Evolutionary conservation across 2,113 vertebrate genomes (phyloP).

Genomic region (Brachyhypopomus gauderio): DNA sequence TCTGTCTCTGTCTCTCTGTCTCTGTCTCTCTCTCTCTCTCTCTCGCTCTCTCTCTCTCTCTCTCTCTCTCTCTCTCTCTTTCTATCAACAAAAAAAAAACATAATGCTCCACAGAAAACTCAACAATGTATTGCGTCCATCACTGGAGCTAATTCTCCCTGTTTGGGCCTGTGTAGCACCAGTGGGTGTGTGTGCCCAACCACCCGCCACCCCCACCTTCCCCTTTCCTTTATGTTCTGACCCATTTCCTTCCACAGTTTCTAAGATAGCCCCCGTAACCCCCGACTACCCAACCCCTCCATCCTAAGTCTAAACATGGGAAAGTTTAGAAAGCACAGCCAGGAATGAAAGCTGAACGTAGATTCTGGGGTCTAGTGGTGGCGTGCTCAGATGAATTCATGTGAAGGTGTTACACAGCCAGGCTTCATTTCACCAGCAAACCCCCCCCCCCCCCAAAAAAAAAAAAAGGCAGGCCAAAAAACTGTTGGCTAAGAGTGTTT

Average conservation of each 20-base stretch:
- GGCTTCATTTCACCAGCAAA: slow-evolving; percentile 4
- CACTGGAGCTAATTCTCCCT: slow-evolving; percentile 47
- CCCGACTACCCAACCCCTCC: too few relatives aligned
- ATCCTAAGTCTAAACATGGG: slow-evolving; percentile 68
- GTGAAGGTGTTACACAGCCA: slow-evolving; percentile 9
- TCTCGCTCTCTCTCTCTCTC: neutral
- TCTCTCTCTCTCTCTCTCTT: neutral
- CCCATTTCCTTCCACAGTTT: slow-evolving; percentile 77
- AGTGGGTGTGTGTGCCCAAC: too few relatives aligned
- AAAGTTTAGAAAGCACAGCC: slow-evolving; percentile 71
- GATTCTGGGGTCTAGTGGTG: neutral
- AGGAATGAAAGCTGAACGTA: slow-evolving; percentile 26
- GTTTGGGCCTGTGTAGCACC: slow-evolving; percentile 63
- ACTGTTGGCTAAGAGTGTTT: slow-evolving; percentile 40
- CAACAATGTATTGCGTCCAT: neutral
- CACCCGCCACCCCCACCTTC: slow-evolving; percentile 56
- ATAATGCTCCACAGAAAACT: neutral
- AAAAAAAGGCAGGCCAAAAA: slow-evolving; percentile 8
- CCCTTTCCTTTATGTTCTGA: slow-evolving; percentile 77
- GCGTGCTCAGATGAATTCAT: slow-evolving; percentile 6
- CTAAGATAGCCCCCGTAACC: slow-evolving; percentile 58
- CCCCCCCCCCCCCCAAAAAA: too few relatives aligned
- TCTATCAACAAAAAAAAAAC: neutral
- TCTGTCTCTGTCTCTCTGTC: too few relatives aligned
- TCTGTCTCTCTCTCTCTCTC: slow-evolving; percentile 14